These are phyloP conservation scores for Cebus imitator DNA, from an alignment of 2,113 vertebrate genomes.

Conservation along the genomic window DNA sequence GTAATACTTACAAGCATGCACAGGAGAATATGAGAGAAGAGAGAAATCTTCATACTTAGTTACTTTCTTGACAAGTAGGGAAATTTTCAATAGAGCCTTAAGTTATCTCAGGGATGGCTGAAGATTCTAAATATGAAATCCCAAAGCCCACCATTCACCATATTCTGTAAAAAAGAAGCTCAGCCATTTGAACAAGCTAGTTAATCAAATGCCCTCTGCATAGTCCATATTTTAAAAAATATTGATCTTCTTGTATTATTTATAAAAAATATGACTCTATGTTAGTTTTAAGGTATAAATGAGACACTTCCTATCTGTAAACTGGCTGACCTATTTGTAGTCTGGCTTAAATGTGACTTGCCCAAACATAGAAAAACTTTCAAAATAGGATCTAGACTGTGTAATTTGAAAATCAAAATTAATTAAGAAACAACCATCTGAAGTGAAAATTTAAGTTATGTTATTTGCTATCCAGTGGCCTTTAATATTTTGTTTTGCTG, in stretches of 20 bases:
- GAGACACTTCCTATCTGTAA: background rate
- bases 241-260: background rate
- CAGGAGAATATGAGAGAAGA: constrained; percentile 45
- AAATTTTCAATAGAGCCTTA: constrained; percentile 44
- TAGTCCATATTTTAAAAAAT: constrained; percentile 1
- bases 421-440: constrained; percentile 4
- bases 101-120: constrained; percentile 17
- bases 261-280: constrained; percentile 26
- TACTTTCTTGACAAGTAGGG: constrained; percentile 48
- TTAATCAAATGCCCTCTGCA: background rate
- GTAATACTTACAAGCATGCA: constrained; percentile 48
- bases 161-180: constrained; percentile 22
- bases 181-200: background rate
- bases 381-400: constrained; percentile 13
- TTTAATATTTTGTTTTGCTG: constrained; percentile 34
- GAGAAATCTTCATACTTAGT: constrained; percentile 46
- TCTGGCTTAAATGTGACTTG: constrained; percentile 16
- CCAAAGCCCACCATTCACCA: background rate
- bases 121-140: constrained; percentile 22
- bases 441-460: constrained; percentile 26
- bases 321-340: constrained; percentile 35
- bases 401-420: constrained; percentile 31
- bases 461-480: background rate
- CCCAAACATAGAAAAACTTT: constrained; percentile 4
- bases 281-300: constrained; percentile 50